These are phyloP conservation scores for Pogona vitticeps DNA, from an alignment of 2,113 vertebrate genomes.

Conservation along the genomic window DNA sequence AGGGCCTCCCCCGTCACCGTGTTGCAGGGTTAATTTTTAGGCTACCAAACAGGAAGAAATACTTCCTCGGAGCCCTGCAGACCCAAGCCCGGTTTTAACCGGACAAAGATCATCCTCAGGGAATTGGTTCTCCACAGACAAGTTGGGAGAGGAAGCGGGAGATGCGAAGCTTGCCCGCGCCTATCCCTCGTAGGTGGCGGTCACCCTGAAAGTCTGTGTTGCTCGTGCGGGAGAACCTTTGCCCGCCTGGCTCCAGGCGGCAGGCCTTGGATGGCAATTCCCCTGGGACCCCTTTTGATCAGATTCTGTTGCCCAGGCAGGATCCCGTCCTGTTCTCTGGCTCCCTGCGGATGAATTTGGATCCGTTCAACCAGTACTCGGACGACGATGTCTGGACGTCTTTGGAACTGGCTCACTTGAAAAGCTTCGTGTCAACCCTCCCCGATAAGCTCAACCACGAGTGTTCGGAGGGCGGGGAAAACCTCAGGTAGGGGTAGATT, in stretches of 20 bases:
- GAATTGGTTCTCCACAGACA: too few relatives aligned
- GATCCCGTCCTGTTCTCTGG: slow-evolving; percentile 95
- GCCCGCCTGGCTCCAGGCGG: too few relatives aligned
- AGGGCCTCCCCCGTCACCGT: neutral
- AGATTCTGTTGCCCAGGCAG: slow-evolving; percentile 56
- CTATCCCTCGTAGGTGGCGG: too few relatives aligned
- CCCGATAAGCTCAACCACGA: slow-evolving; percentile 89
- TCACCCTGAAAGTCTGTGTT: too few relatives aligned
- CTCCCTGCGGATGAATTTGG: slow-evolving; percentile 93
- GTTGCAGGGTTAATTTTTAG: neutral
- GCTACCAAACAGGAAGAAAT: neutral
- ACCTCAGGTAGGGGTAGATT: slow-evolving; percentile 84
- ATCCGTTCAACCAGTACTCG: slow-evolving; percentile 87
- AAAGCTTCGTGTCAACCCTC: slow-evolving; percentile 86
- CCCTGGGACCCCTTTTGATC: too few relatives aligned
- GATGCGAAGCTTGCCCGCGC: too few relatives aligned
- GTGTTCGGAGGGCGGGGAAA: slow-evolving; percentile 93
- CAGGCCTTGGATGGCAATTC: too few relatives aligned
- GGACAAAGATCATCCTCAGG: neutral
- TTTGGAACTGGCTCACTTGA: slow-evolving; percentile 91
- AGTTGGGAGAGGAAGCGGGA: too few relatives aligned
- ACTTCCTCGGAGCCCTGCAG: neutral
- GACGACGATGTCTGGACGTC: slow-evolving; percentile 91
- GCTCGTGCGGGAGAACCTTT: too few relatives aligned
- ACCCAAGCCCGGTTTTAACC: neutral